Conservation (phyloP, 2,113 vertebrate species). For the Rhizomys pruinosus region DNA sequence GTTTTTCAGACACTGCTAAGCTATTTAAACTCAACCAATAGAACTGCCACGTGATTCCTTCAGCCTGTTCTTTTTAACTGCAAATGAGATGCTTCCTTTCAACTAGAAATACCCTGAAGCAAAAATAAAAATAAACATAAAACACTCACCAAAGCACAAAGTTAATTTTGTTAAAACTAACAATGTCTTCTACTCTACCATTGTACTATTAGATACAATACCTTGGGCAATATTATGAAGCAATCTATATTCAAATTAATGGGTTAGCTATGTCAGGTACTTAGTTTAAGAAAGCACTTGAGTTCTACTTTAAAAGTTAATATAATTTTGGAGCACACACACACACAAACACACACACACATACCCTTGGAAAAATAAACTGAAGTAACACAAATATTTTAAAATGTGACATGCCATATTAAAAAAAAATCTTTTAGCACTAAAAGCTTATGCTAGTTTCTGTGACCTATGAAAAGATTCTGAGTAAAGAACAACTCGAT, state of each 20-base stretch:
- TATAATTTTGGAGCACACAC: neutral
- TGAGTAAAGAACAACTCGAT: neutral
- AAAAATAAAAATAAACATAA: slow-evolving; percentile 69
- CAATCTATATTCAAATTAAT: slow-evolving; percentile 53
- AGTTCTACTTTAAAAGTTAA: slow-evolving; percentile 14
- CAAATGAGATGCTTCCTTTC: slow-evolving; percentile 57
- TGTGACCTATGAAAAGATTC: neutral
- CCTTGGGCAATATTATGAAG: slow-evolving; percentile 42
- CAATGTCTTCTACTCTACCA: slow-evolving; percentile 20
- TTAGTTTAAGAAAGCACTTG: neutral
- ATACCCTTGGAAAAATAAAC: neutral
- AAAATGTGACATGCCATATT: neutral
- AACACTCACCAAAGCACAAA: slow-evolving; percentile 66
- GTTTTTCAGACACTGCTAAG: slow-evolving; percentile 62
- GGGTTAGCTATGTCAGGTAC: neutral
- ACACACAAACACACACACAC: neutral
- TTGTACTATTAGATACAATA: slow-evolving; percentile 21
- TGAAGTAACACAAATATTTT: neutral
- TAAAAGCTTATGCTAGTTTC: neutral
- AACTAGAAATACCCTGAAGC: slow-evolving; percentile 54
- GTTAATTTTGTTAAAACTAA: slow-evolving; percentile 82
- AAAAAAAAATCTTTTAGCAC: neutral
- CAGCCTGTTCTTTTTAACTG: slow-evolving; percentile 43
- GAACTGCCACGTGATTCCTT: slow-evolving; percentile 3
- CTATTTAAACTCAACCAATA: slow-evolving; percentile 63